Percentiles rank a stretch among this genome's conserved stretches.
These are phyloP conservation scores for Nestor notabilis DNA, from an alignment of 2,113 vertebrate genomes.

Conservation along the genomic window DNA sequence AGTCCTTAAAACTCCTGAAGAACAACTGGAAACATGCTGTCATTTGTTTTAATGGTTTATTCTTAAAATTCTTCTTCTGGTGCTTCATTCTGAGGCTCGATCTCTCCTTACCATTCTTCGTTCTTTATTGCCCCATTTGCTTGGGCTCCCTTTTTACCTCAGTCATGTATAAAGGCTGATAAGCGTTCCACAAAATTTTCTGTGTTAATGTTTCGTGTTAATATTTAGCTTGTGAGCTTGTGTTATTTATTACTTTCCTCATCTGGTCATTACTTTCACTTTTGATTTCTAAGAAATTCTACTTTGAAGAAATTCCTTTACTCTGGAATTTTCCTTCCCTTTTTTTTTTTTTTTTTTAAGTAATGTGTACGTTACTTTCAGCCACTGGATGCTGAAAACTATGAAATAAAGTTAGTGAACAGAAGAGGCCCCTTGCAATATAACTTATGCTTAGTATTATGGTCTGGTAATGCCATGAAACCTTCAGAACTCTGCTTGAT, in stretches of 20 bases:
- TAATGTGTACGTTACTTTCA: background rate
- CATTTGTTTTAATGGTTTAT: background rate
- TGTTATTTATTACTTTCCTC: background rate
- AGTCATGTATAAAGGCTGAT: background rate
- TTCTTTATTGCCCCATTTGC: background rate
- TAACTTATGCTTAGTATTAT: background rate
- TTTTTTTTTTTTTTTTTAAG: background rate
- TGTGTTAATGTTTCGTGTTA: background rate
- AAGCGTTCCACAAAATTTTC: background rate
- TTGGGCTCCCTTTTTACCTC: background rate
- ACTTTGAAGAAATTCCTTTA: background rate
- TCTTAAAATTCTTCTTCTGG: background rate
- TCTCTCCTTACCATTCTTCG: background rate
- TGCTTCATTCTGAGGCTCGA: background rate
- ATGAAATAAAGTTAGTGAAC: background rate
- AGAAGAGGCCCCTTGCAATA: background rate
- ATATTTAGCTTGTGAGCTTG: background rate
- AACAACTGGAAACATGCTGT: background rate
- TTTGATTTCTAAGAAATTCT: background rate
- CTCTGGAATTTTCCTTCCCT: background rate
- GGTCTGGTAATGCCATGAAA: background rate
- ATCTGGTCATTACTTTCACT: background rate
- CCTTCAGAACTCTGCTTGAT: background rate
- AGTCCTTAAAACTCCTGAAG: background rate
- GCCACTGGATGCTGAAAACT: background rate